Evolutionary conservation across 2,113 vertebrate genomes (phyloP).

Genomic region (Lagopus muta): DNA sequence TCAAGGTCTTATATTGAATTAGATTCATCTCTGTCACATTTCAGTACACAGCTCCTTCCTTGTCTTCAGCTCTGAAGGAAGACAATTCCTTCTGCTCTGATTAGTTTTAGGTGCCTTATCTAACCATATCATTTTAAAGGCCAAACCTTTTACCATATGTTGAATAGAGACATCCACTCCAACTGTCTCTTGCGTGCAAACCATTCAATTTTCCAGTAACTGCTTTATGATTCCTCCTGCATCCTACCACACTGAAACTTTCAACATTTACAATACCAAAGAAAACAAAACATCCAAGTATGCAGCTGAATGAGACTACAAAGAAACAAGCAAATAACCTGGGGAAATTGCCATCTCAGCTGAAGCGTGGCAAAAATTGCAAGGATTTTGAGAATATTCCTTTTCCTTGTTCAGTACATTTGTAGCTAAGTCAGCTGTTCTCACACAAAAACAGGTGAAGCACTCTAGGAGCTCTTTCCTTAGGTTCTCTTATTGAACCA

Average conservation of each 20-base stretch:
- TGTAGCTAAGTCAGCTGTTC: neutral
- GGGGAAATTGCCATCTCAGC: neutral
- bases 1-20: neutral
- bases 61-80: fast-evolving
- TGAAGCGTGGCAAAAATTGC: neutral
- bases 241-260: neutral
- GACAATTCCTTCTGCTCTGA: constrained; percentile 37
- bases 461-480: neutral
- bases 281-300: neutral
- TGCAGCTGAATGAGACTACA: neutral
- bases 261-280: neutral
- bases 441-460: neutral
- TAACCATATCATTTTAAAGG: constrained; percentile 20
- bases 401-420: neutral
- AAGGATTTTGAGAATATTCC: neutral
- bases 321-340: neutral
- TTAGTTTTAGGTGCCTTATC: constrained; percentile 37
- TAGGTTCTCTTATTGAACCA: neutral
- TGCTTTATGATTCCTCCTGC: neutral
- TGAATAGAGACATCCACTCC: neutral
- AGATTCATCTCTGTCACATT: neutral
- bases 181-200: neutral
- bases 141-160: neutral
- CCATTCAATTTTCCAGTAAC: neutral
- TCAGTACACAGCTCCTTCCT: neutral